These are phyloP conservation scores for Charaxes varanes DNA, from an alignment of 1,140 invertebrate genomes.

Conservation along the genomic window DNA sequence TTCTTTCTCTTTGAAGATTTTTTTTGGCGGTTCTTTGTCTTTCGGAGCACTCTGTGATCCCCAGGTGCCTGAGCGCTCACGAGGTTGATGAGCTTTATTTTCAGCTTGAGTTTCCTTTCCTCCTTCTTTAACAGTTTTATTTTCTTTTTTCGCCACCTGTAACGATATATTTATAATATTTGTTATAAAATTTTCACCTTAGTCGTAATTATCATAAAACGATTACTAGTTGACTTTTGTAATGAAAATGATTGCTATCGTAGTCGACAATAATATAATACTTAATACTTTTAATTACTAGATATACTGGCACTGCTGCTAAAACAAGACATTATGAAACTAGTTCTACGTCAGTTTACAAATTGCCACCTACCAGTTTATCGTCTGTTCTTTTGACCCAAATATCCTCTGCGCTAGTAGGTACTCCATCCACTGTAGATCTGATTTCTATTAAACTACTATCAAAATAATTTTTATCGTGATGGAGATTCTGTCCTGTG, in stretches of 20 bases:
- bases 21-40: conserved; percentile 46
- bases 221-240: too few relatives aligned
- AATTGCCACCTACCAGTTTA: conserved; percentile 49
- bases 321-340: too few relatives aligned
- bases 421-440: conserved; percentile 79
- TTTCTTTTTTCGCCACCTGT: conserved; percentile 19
- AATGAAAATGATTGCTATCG: too few relatives aligned
- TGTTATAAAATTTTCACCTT: too few relatives aligned
- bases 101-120: conserved; percentile 9
- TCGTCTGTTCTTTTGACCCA: conserved; percentile 79
- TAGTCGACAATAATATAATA: too few relatives aligned
- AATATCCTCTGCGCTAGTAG: conserved; percentile 77
- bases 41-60: conserved; percentile 71
- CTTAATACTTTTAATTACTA: too few relatives aligned
- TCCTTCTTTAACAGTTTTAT: conserved; percentile 12
- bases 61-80: conserved; percentile 76
- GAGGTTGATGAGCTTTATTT: conserved; percentile 26
- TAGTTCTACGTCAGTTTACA: too few relatives aligned
- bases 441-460: conserved; percentile 87
- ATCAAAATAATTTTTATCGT: conserved; percentile 87
- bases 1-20: conserved; percentile 37
- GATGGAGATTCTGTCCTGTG: conserved; percentile 78
- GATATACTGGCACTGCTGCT: too few relatives aligned
- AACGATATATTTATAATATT: conserved; percentile 7
- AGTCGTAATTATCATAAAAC: too few relatives aligned